Base-by-base conservation (phyloP, 37 sponge, comb jelly and placozoan genomes). In the Spongilla lacustris region DNA sequence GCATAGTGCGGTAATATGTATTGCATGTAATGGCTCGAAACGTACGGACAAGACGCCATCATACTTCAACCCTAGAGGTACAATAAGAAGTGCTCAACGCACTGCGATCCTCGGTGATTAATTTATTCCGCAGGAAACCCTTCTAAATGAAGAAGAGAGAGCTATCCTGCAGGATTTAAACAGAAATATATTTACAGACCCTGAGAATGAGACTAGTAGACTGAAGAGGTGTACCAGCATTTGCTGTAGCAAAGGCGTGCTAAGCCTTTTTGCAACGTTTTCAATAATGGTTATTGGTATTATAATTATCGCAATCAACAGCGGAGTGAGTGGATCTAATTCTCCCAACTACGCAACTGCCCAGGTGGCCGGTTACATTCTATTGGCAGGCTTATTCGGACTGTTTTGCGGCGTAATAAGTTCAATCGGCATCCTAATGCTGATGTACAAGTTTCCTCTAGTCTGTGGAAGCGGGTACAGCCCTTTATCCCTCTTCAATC, bases 361-460 rank as follows among this genome's bases (percentile, higher is more conserved):
- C 10, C n/a, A 76, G 33, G 80, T 89, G 11, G 49, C 85, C 1
- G 36, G 73, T 1, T 95, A 84, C 68, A 9, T 95, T 68, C 79
- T 92, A 4, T 75, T 87, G n/a, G 86, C 80, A 25, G 96, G 96
- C 48, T 12, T 93, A 36, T 93, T 95, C 82, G 96, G 94, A 2
- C 36, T 90, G 22, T 78, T 86, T 19, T 68, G 91, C 76, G 96
- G 96, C 30, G 70, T 87, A 2, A 87, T 91, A 66, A 95, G 93
- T 81, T 70, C 69, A 0, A 25, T 95, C 4, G 96, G 89, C 19
- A 73, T 89, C 8, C 13, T 90, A 32, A 68, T 90, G 84, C 78
- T 95, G 31, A 82, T 95, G 75, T 90, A 93, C 78, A 84, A 88
- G 32, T 81, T 93, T 75, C 95, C 95, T 49, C 75, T 76, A 2